Base-by-base conservation (phyloP, 2,113 vertebrate species). In the Bothrops jararaca region DNA sequence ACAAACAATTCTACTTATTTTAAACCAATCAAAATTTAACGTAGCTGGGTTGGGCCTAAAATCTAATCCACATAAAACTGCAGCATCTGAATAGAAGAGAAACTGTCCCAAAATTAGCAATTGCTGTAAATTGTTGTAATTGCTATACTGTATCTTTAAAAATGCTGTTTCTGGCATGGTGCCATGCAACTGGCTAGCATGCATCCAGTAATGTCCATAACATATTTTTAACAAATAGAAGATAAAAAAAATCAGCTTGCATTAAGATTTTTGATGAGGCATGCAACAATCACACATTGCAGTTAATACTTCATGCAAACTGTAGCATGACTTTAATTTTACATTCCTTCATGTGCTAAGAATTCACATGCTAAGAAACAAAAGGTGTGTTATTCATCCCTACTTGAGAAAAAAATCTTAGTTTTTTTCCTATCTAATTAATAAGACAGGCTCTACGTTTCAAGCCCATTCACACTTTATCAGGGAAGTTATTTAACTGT, bases 261-360 rank as follows among this genome's bases (percentile, higher is more conserved):
- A 96, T 93, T 93, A 96, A 95, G 90, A 86, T 89, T 95, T 94
- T 94, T 91, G 74, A 64, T 91, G 97, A 96, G 89, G 95, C 97
- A 98, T 98, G 97, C 97, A 97, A 91, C 96, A 97, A 96, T 95
- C 93, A 95, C 92, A 98, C 95, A 97, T 96, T 96, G 96, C 94
- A 97, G 96, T 96, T 95, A 96, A 95, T 94, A 93, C 85, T 95
- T 97, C 97, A 97, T 98, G 98, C 97, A 97, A 93, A 89, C 95
- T 97, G 97, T 96, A 96, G 94, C 96, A 95, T 96, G 92, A 93
- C 96, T 97, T 97, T 96, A 97, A 39, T 95, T 96, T 95, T 94
- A 95, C 94, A 96, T 96, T 97, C 95, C 86, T 92, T 96, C 91
- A 97, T 95, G 96, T 97, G 97, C 96, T 91, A 89, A 92, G 87